A percentile compares a stretch with the other conserved stretches of the same genome.
These are phyloP conservation scores for Melitaea cinxia DNA, from an alignment of 1,140 invertebrate species.

Conservation along the genomic window DNA sequence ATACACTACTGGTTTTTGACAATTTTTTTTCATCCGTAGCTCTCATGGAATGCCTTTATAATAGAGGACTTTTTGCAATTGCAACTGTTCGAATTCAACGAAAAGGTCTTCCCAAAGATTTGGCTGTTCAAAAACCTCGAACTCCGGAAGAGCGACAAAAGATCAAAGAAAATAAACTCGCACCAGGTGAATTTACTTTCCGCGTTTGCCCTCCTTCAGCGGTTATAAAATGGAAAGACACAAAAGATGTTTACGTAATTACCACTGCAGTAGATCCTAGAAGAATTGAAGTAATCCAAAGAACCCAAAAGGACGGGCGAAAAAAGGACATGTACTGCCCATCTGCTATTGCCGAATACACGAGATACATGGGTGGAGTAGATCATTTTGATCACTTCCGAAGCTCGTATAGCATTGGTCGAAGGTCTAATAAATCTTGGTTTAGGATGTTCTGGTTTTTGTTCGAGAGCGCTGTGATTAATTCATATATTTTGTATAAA, in stretches of 20 bases:
- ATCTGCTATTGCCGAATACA: slow-evolving; percentile 34
- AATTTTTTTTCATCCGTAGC: slow-evolving; percentile 38
- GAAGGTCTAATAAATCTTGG: slow-evolving; percentile 38
- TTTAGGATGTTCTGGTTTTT: slow-evolving; percentile 38
- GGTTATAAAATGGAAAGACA: neutral
- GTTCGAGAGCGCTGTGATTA: slow-evolving; percentile 34
- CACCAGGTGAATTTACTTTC: slow-evolving; percentile 35
- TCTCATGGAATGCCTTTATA: slow-evolving; percentile 37
- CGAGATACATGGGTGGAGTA: slow-evolving; percentile 36
- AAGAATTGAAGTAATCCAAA: neutral
- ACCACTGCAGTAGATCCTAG: slow-evolving; percentile 18
- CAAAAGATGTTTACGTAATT: neutral
- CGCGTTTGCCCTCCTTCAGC: neutral
- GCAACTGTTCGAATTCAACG: slow-evolving; percentile 33
- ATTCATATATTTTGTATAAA: slow-evolving; percentile 34
- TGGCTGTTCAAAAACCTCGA: too few species aligned
- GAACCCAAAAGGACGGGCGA: slow-evolving; percentile 26
- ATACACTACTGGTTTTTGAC: slow-evolving; percentile 37
- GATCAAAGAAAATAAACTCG: slow-evolving; percentile 20
- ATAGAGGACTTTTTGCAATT: slow-evolving; percentile 32
- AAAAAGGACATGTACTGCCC: slow-evolving; percentile 26
- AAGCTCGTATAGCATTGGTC: slow-evolving; percentile 37
- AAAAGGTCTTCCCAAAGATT: slow-evolving; percentile 34
- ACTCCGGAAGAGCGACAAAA: slow-evolving; percentile 7
- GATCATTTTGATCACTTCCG: slow-evolving; percentile 45